A percentile compares a stretch with the other conserved stretches of the same genome.
These are phyloP conservation scores for Magallana gigas DNA, from an alignment of 1,140 invertebrate species.

Conservation along the genomic window DNA sequence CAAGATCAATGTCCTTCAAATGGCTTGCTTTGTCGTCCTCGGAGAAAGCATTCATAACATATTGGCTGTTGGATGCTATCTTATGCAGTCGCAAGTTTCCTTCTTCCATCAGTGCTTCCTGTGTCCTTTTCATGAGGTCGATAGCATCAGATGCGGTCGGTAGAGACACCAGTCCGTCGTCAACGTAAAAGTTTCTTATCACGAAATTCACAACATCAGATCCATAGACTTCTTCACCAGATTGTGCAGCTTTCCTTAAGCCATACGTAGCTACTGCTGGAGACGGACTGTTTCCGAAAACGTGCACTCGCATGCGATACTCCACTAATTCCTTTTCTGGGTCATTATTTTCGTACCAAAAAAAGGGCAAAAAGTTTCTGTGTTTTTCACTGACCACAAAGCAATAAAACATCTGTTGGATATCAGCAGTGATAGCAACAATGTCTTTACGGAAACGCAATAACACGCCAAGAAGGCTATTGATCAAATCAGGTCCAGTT, in stretches of 20 bases:
- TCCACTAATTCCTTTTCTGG: constrained; percentile 39
- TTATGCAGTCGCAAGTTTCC: too few relatives aligned
- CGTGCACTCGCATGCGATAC: constrained; percentile 57
- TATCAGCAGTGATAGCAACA: constrained; percentile 54
- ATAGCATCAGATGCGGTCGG: constrained; percentile 29
- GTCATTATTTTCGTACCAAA: constrained; percentile 54
- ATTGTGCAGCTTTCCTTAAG: constrained; percentile 44
- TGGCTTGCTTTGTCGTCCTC: constrained; percentile 47
- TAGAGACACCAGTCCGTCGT: constrained; percentile 44
- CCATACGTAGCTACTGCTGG: constrained; percentile 54
- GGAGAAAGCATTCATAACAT: constrained; percentile 8
- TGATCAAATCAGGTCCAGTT: constrained; percentile 75
- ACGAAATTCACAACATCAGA: constrained; percentile 42
- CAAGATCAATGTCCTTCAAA: constrained; percentile 50
- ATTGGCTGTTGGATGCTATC: too few relatives aligned
- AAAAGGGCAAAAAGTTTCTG: constrained; percentile 57
- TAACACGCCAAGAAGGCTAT: constrained; percentile 56
- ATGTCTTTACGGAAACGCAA: constrained; percentile 56
- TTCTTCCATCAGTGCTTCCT: too few relatives aligned
- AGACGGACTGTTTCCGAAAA: constrained; percentile 58
- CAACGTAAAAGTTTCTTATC: constrained; percentile 51
- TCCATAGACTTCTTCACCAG: constrained; percentile 35
- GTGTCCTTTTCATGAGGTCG: constrained; percentile 22
- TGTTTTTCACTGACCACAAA: constrained; percentile 47
- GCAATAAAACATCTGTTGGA: constrained; percentile 56